Conservation (phyloP, 2,113 vertebrate species). For the Anas platyrhynchos region DNA sequence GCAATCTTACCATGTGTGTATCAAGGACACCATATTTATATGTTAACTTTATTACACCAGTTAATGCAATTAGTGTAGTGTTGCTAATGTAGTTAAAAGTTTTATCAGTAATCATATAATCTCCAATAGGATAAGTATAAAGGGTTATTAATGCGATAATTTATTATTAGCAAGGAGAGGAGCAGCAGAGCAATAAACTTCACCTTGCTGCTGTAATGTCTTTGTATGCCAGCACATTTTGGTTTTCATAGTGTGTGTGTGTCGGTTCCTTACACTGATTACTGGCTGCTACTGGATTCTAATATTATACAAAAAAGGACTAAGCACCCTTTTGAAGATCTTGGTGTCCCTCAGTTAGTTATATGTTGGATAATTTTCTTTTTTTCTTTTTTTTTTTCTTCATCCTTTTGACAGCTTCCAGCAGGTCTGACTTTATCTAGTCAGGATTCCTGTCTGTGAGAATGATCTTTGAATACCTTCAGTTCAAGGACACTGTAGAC, state of each 20-base stretch:
- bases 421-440: conserved; percentile 22
- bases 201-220: neutral
- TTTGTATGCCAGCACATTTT: neutral
- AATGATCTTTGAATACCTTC: conserved; percentile 54
- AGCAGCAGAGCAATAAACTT: conserved; percentile 38
- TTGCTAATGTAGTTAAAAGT: conserved; percentile 56
- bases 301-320: neutral
- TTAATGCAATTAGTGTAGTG: conserved; percentile 61
- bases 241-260: neutral
- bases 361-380: conserved; percentile 3
- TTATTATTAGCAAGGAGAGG: conserved; percentile 43
- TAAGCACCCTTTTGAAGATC: neutral
- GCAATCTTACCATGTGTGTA: conserved; percentile 11
- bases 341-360: neutral
- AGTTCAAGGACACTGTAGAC: conserved; percentile 55
- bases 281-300: neutral
- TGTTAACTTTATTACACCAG: conserved; percentile 12
- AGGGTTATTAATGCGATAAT: conserved; percentile 41
- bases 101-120: conserved; percentile 51
- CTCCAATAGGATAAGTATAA: conserved; percentile 45
- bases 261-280: neutral
- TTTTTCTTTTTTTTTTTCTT: neutral
- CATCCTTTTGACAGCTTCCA: conserved; percentile 17
- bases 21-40: conserved; percentile 55
- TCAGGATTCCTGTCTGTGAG: conserved; percentile 22